A percentile compares a stretch with the other conserved stretches of the same genome.
phyloP scores from a whole-genome alignment of 2,797 vertebrate species.

The Hyperoplus lanceolatus region DNA sequence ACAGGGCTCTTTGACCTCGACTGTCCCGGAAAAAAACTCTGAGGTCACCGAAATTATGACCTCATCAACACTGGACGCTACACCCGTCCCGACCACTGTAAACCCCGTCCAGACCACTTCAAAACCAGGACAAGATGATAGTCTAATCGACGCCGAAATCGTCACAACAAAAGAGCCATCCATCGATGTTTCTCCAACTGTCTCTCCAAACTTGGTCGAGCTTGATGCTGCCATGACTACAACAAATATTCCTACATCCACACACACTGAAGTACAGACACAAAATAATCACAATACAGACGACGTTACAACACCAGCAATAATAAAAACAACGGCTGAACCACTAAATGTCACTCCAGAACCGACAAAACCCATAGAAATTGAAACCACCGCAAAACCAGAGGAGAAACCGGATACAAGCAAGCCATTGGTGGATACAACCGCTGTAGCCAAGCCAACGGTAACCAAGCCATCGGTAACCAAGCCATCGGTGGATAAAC shows the following conservation, averaged over 20 bases:
- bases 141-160: not conserved
- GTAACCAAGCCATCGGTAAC: no score
- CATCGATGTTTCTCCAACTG: slow-evolving; percentile 12
- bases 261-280: not conserved
- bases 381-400: slow-evolving; percentile 45
- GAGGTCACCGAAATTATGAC: slow-evolving; percentile 3
- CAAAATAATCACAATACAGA: not conserved
- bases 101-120: not conserved
- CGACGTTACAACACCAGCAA: not conserved
- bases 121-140: not conserved
- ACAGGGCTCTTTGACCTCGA: slow-evolving; percentile 15
- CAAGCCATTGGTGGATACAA: slow-evolving; percentile 31
- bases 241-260: slow-evolving; percentile 1
- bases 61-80: slow-evolving; percentile 2
- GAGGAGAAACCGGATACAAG: slow-evolving; percentile 28
- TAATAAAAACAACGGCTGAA: slow-evolving; percentile 14
- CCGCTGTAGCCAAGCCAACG: slow-evolving; percentile 37
- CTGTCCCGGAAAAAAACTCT: slow-evolving; percentile 22
- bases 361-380: not conserved
- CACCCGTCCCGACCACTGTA: slow-evolving; percentile 1
- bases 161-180: slow-evolving; percentile 10
- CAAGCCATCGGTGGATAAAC: slow-evolving; percentile 32
- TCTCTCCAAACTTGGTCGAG: not conserved
- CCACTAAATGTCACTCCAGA: not conserved
- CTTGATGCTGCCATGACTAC: not conserved